phyloP scores from a whole-genome alignment of 2,113 vertebrate genomes.

The Turnix velox region DNA sequence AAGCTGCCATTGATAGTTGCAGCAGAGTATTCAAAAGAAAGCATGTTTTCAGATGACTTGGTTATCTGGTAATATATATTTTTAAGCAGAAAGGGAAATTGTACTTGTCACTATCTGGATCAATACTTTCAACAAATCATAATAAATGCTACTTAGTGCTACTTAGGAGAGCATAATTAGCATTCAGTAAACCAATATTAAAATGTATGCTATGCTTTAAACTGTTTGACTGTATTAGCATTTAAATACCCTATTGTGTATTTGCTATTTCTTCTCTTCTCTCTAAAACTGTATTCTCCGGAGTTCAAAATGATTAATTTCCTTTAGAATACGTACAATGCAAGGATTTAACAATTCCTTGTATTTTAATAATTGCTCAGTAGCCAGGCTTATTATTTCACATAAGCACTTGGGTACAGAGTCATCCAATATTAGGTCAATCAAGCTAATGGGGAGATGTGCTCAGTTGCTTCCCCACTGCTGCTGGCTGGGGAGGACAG shows the following conservation, averaged over 20 bases:
- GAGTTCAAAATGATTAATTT: constrained; percentile 73
- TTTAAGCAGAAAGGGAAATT: constrained; percentile 36
- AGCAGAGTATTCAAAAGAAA: background rate
- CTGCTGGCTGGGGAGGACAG: background rate
- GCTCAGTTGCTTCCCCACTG: background rate
- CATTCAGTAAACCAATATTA: constrained; percentile 66
- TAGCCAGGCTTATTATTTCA: constrained; percentile 62
- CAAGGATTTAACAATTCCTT: constrained; percentile 67
- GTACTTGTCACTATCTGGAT: constrained; percentile 52
- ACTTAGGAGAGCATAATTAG: constrained; percentile 66
- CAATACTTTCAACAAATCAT: constrained; percentile 61
- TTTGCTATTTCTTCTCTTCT: constrained; percentile 62
- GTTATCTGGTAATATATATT: constrained; percentile 35
- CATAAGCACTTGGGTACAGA: constrained; percentile 27
- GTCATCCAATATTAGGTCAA: constrained; percentile 12
- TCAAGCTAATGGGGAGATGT: background rate
- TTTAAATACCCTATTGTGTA: constrained; percentile 72
- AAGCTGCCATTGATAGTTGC: background rate
- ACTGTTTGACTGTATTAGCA: constrained; percentile 69
- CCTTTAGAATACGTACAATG: constrained; percentile 65
- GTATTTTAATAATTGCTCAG: constrained; percentile 67
- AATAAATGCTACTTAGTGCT: constrained; percentile 62
- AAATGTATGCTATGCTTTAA: constrained; percentile 64
- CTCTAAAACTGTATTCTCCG: constrained; percentile 66
- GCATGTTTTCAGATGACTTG: background rate